Conservation (phyloP, 2,888 invertebrate species). For the Pardosa pseudoannulata region DNA sequence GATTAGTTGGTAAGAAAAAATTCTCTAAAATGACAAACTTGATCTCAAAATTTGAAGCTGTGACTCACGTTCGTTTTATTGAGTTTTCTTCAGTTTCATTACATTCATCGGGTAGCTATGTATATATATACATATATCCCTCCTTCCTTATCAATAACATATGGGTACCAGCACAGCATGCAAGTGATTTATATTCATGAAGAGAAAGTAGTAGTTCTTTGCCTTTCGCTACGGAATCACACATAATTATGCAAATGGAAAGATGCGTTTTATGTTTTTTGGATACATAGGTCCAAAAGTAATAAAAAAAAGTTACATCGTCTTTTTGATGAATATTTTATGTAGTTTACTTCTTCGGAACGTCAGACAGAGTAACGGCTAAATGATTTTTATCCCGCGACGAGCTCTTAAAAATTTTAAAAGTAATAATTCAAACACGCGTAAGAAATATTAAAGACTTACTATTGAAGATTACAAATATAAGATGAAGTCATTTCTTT, state of each 20-base stretch:
- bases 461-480: no score
- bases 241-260: constrained; percentile 15
- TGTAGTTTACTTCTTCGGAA: no score
- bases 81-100: neutral
- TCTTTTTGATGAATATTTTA: neutral
- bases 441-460: no score
- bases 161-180: neutral
- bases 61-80: no score
- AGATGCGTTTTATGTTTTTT: constrained; percentile 4
- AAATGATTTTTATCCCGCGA: neutral
- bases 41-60: no score
- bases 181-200: constrained; percentile 7
- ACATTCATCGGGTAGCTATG: neutral
- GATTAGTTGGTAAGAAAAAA: no score
- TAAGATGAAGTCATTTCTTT: no score
- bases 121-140: no score
- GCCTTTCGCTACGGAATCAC: neutral
- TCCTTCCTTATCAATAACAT: neutral
- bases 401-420: neutral
- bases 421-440: no score
- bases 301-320: neutral
- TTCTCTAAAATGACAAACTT: no score
- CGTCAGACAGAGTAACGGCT: neutral
- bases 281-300: neutral
- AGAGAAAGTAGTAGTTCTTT: neutral